Conservation (phyloP, 2,888 invertebrate species). For the Cosmorhoe ocellata region DNA sequence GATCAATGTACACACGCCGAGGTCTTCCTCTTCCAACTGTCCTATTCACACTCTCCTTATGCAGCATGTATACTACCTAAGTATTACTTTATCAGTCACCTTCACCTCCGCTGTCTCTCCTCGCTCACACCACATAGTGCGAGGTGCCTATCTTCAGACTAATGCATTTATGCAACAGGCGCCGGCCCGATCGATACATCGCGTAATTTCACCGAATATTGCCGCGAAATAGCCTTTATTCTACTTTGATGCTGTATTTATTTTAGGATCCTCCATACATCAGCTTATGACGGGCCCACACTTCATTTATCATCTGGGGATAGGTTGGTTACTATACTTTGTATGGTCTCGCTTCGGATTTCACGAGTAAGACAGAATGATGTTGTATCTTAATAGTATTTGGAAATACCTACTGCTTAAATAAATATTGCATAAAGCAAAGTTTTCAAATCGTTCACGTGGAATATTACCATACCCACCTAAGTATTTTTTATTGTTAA, state of each 20-base stretch:
- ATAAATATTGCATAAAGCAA: too few relatives aligned
- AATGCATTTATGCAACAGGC: constrained; percentile 81
- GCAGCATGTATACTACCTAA: too few relatives aligned
- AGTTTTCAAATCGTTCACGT: too few relatives aligned
- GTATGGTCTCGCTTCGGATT: background rate
- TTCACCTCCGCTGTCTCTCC: constrained; percentile 37
- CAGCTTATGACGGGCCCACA: constrained; percentile 23
- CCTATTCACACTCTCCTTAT: too few relatives aligned
- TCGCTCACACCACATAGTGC: constrained; percentile 44
- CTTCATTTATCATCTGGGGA: constrained; percentile 33
- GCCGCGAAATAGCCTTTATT: constrained; percentile 52
- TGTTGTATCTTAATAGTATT: too few relatives aligned
- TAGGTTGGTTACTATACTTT: background rate
- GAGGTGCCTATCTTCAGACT: constrained; percentile 78
- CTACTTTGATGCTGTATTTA: constrained; percentile 47
- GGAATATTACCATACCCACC: too few relatives aligned
- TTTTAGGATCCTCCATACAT: constrained; percentile 34
- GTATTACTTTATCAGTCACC: too few relatives aligned
- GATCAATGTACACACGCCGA: too few relatives aligned
- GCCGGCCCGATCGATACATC: constrained; percentile 65
- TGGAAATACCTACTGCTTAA: too few relatives aligned
- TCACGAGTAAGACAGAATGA: too few relatives aligned
- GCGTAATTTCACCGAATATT: constrained; percentile 72
- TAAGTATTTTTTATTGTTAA: too few relatives aligned
- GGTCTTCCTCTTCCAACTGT: too few relatives aligned